These are phyloP conservation scores for Panagrolaimus sp. DNA, from an alignment of 1,140 invertebrate genomes.

Conservation along the genomic window DNA sequence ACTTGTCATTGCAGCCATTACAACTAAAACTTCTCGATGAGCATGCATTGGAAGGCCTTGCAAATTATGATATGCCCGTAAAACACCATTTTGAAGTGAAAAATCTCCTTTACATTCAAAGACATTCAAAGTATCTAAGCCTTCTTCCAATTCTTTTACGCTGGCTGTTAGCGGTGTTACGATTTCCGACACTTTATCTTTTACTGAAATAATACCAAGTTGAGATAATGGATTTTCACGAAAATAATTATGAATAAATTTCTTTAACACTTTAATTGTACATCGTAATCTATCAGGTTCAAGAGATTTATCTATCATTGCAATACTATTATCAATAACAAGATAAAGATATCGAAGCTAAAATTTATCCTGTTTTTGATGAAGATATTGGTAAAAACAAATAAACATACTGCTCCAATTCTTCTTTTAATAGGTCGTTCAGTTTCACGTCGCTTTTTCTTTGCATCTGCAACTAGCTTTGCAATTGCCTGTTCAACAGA, in stretches of 20 bases:
- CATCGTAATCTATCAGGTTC: not conserved
- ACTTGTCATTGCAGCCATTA: constrained; percentile 7
- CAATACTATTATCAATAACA: constrained; percentile 5
- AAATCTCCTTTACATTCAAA: constrained; percentile 12
- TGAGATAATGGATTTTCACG: constrained; percentile 9
- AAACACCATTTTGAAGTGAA: constrained; percentile 14
- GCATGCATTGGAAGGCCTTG: constrained; percentile 12
- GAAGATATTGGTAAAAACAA: not conserved
- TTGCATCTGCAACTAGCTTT: constrained; percentile 10
- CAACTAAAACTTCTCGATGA: not conserved
- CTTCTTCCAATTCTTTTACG: not conserved
- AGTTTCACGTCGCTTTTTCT: not conserved
- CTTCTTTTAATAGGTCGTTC: not conserved
- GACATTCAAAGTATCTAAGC: not conserved
- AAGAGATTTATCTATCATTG: constrained; percentile 7
- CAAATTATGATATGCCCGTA: constrained; percentile 1
- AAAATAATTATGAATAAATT: constrained; percentile 14
- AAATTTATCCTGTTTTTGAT: not conserved
- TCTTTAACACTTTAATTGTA: not conserved
- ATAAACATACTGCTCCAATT: constrained; percentile 6
- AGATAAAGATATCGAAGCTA: constrained; percentile 11
- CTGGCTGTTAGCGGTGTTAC: not conserved
- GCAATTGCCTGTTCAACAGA: constrained; percentile 8
- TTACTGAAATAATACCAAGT: not conserved
- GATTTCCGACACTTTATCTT: not conserved